phyloP scores from a whole-genome alignment of 2,888 invertebrate species.

The Celastrina argiolus region DNA sequence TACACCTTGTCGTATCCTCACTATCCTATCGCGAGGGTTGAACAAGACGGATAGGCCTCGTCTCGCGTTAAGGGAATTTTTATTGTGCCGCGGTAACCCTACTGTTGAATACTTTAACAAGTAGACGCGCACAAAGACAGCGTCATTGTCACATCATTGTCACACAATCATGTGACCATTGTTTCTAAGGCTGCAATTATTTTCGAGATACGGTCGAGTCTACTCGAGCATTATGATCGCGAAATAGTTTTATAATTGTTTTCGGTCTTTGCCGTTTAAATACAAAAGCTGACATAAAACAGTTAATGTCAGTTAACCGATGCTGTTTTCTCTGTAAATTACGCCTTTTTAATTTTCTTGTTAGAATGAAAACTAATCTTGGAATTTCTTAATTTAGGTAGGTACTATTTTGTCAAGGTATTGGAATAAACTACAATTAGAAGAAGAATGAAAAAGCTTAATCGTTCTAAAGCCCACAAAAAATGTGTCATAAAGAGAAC shows the following conservation, averaged over 20 bases:
- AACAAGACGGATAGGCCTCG: conserved; percentile 74
- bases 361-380: no score
- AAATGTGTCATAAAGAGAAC: conserved; percentile 3
- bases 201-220: conserved; percentile 5
- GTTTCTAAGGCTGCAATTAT: conserved; percentile 6
- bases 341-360: no score
- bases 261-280: neutral
- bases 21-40: conserved; percentile 53
- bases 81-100: conserved; percentile 73
- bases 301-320: no score
- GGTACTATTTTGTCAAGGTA: no score
- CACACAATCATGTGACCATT: conserved; percentile 4
- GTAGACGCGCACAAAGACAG: conserved; percentile 11
- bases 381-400: no score
- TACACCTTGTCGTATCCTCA: conserved; percentile 43
- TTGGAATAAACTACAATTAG: no score
- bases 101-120: conserved; percentile 63
- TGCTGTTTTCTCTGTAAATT: no score
- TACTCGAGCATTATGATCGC: neutral
- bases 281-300: no score
- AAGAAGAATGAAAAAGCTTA: no score
- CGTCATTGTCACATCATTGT: conserved; percentile 13
- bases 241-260: neutral
- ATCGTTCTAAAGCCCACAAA: neutral
- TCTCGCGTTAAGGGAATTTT: conserved; percentile 75